These are phyloP conservation scores for Danio albolineatus DNA, from an alignment of 2,797 vertebrate genomes.

Conservation along the genomic window DNA sequence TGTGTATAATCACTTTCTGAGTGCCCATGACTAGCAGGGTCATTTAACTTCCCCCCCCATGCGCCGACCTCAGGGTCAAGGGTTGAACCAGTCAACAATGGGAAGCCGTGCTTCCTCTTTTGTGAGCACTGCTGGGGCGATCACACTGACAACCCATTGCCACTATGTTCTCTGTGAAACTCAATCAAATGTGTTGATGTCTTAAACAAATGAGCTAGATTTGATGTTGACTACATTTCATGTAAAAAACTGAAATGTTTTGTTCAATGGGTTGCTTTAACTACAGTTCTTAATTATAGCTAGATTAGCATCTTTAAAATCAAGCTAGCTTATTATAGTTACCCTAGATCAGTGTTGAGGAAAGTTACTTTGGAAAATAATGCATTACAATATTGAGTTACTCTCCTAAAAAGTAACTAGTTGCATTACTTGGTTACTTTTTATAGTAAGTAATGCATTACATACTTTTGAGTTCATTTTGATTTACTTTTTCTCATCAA, in stretches of 20 bases:
- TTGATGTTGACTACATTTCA: conserved; percentile 15
- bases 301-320: neutral
- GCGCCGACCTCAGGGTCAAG: conserved; percentile 68
- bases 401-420: too few species aligned
- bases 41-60: conserved; percentile 61
- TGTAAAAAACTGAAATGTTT: neutral
- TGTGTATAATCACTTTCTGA: conserved; percentile 43
- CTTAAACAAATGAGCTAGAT: neutral
- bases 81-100: conserved; percentile 62
- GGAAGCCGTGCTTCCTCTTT: conserved; percentile 57
- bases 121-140: conserved; percentile 65
- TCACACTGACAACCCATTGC: conserved; percentile 70
- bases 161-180: neutral
- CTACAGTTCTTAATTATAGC: too few species aligned
- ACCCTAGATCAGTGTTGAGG: too few species aligned
- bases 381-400: too few species aligned
- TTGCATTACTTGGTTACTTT: too few species aligned
- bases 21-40: conserved; percentile 45
- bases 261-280: too few species aligned
- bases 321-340: too few species aligned
- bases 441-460: too few species aligned
- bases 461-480: too few species aligned
- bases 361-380: too few species aligned
- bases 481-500: too few species aligned
- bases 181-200: conserved; percentile 32